Evolutionary conservation across 2,797 vertebrate genomes (phyloP).

Genomic region (Acestrorhynchus altus): DNA sequence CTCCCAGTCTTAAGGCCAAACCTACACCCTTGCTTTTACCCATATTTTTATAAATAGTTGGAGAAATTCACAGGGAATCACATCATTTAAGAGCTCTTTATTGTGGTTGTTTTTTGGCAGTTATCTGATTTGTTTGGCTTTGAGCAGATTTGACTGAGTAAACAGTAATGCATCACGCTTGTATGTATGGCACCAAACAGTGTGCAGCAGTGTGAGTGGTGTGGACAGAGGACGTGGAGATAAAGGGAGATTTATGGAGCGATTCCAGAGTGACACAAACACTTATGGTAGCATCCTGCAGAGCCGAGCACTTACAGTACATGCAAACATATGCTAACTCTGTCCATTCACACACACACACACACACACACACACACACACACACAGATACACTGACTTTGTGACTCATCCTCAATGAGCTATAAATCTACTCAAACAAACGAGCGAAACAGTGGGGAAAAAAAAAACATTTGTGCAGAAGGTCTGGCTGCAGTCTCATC

Average conservation of each 20-base stretch:
- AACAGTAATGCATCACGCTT: conserved; percentile 11
- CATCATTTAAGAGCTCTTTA: no score
- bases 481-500: background rate
- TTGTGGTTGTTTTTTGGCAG: no score
- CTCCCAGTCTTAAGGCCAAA: no score
- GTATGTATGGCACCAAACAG: conserved; percentile 14
- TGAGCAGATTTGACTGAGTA: background rate
- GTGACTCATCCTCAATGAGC: background rate
- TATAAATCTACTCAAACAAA: conserved; percentile 10
- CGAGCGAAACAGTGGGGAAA: background rate
- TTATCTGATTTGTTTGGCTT: background rate
- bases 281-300: conserved; percentile 24
- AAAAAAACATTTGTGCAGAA: background rate
- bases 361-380: background rate
- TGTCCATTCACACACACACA: background rate
- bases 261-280: conserved; percentile 28
- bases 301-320: conserved; percentile 32
- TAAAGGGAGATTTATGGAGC: conserved; percentile 43
- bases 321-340: background rate
- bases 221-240: conserved; percentile 21
- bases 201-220: conserved; percentile 25
- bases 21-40: no score
- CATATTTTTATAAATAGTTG: no score
- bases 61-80: no score
- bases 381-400: background rate